Conservation (phyloP, 2,888 invertebrate genomes). For the Epistrophe grossulariae region DNA sequence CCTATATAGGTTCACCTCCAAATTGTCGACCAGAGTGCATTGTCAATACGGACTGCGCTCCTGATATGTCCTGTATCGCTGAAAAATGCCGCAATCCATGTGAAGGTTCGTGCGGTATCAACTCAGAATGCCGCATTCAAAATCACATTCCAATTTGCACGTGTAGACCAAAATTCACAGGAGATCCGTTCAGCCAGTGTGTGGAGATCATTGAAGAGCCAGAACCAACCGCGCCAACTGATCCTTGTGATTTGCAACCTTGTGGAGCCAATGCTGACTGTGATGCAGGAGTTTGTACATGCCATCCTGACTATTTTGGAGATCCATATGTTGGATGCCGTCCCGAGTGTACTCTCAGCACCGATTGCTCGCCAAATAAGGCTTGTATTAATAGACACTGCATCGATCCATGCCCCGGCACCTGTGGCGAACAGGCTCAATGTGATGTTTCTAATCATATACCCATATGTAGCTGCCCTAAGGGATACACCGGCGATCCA, state of each 20-base stretch:
- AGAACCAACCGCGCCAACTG: constrained; percentile 86
- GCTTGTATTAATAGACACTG: constrained; percentile 91
- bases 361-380: constrained; percentile 88
- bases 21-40: constrained; percentile 88
- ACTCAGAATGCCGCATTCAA: constrained; percentile 88
- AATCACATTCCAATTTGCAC: constrained; percentile 89
- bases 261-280: constrained; percentile 91
- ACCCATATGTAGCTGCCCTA: constrained; percentile 89
- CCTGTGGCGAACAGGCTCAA: constrained; percentile 89
- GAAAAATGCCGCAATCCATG: constrained; percentile 90
- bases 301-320: constrained; percentile 86
- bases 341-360: constrained; percentile 90
- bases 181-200: constrained; percentile 88
- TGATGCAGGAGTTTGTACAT: constrained; percentile 87
- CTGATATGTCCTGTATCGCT: constrained; percentile 88
- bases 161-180: constrained; percentile 86
- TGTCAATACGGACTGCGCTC: constrained; percentile 87
- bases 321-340: constrained; percentile 88
- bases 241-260: constrained; percentile 90
- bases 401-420: constrained; percentile 90
- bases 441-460: constrained; percentile 91
- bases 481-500: constrained; percentile 88
- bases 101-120: constrained; percentile 89
- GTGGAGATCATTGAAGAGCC: constrained; percentile 84
- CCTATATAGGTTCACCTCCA: constrained; percentile 89